Conservation (phyloP, 2,797 vertebrate genomes). For the Sitta carolinensis region DNA sequence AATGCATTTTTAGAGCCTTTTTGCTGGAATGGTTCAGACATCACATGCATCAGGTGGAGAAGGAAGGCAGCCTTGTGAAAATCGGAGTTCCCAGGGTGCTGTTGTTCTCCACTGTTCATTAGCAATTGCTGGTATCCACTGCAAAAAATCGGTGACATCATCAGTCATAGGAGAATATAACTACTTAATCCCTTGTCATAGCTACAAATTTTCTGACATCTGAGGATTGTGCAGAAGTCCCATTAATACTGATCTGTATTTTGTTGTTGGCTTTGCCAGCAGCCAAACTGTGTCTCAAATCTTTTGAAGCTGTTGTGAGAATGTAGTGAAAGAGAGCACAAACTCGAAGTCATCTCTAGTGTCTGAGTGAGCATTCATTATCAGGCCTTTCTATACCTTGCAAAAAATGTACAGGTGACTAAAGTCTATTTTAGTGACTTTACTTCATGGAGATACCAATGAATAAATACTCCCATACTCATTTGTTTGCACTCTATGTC, state of each 20-base stretch:
- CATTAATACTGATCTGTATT: background rate
- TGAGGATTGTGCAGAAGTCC: background rate
- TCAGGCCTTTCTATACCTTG: background rate
- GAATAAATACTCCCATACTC: background rate
- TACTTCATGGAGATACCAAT: background rate
- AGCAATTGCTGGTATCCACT: background rate
- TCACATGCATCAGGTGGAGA: rapidly evolving
- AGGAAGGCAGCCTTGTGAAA: background rate
- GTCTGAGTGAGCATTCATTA: background rate
- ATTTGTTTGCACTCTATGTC: background rate
- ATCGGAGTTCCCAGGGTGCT: background rate
- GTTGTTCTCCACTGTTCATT: background rate
- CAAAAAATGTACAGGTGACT: background rate
- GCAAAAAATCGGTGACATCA: background rate
- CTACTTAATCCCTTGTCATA: background rate
- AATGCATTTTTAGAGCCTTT: background rate
- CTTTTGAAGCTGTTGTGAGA: background rate
- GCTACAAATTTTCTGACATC: background rate
- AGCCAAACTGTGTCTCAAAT: background rate
- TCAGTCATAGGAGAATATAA: background rate
- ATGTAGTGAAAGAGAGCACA: background rate
- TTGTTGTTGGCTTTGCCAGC: background rate
- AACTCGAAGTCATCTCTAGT: background rate
- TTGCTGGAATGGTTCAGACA: background rate
- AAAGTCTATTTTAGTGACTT: constrained; percentile 11